Evolutionary conservation across 1,140 invertebrate species (phyloP), one percentile per base, ranked within the genome.

Genomic region (Sipha flava): DNA sequence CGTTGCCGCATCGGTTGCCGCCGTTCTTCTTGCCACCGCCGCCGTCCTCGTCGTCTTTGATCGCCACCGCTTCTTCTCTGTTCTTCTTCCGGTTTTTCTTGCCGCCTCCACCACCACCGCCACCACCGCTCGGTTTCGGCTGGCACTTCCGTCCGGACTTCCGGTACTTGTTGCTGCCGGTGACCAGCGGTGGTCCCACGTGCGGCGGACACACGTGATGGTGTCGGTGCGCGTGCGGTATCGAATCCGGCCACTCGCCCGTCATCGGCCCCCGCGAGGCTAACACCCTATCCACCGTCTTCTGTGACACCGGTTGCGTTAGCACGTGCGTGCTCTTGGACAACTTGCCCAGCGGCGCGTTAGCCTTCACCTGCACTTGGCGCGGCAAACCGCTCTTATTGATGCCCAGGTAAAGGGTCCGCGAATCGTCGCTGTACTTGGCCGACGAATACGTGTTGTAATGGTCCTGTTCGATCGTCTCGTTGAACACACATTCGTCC

Each of bases 401-500:
- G 57, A 94, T 85, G 31, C 92, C 93, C 83, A 95, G 86, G 85
- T 92, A 95, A 80, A 90, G 86, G 0, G 91, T 92, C 81, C 91
- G 90, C 82, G 88, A 88, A 14, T 87, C 85, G 83, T 89, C 91
- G 12, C 91, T 92, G 88, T 93, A 92, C 84, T 89, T 89, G 75
- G 88, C 89, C 79, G 91, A 92, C 81, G 91, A 92, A 86, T 95
- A 95, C 9, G 92, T 92, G 85, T 94, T 94, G 88, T 94, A 94
- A 85, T 93, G 91, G 85, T 94, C 91, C 84, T 91, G 89, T 84
- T 93, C 91, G 85, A 94, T 90, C 84, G 90, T 92, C 85, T 95
- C 93, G 85, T 93, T 92, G 88, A 95, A 94, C 82, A 94, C 88
- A 86, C 93, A 95, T 84, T 94, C 93, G 83, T 93, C 90, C 82